Conservation (phyloP, 2,888 invertebrate species). For the Dermolepida albohirtum region DNA sequence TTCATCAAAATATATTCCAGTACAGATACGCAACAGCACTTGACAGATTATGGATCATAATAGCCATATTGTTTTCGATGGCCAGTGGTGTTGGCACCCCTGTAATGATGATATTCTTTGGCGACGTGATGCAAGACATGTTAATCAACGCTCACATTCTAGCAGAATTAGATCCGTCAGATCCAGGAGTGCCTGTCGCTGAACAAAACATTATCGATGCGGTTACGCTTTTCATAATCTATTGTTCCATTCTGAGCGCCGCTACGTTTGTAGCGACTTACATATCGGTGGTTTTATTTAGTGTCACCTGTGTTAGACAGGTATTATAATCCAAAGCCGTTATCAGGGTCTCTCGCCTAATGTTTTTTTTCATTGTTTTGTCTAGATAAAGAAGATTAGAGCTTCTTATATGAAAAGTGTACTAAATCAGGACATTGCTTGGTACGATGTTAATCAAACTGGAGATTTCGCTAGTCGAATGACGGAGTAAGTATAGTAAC, state of each 20-base stretch:
- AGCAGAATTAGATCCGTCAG: constrained; percentile 27
- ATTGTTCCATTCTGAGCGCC: constrained; percentile 72
- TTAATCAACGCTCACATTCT: constrained; percentile 59
- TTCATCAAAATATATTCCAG: constrained; percentile 63
- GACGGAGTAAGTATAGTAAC: constrained; percentile 72
- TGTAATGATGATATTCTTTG: constrained; percentile 75
- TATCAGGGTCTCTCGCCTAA: background rate
- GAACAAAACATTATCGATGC: constrained; percentile 65
- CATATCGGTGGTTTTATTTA: constrained; percentile 74
- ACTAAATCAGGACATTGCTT: constrained; percentile 79
- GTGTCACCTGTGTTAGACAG: constrained; percentile 77
- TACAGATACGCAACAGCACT: constrained; percentile 72
- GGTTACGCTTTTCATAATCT: constrained; percentile 70
- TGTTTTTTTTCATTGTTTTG: background rate
- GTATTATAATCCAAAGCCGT: constrained; percentile 59
- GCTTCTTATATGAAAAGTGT: constrained; percentile 75
- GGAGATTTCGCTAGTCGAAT: constrained; percentile 81
- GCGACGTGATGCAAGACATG: constrained; percentile 73
- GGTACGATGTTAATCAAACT: constrained; percentile 79
- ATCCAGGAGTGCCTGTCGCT: constrained; percentile 53
- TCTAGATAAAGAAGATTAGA: constrained; percentile 72
- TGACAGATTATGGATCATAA: constrained; percentile 70
- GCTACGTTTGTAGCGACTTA: constrained; percentile 73
- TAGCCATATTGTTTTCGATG: constrained; percentile 70
- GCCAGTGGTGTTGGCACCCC: constrained; percentile 74